phyloP scores from a whole-genome alignment of 2,797 vertebrate genomes.

The Syngnathus rostellatus region DNA sequence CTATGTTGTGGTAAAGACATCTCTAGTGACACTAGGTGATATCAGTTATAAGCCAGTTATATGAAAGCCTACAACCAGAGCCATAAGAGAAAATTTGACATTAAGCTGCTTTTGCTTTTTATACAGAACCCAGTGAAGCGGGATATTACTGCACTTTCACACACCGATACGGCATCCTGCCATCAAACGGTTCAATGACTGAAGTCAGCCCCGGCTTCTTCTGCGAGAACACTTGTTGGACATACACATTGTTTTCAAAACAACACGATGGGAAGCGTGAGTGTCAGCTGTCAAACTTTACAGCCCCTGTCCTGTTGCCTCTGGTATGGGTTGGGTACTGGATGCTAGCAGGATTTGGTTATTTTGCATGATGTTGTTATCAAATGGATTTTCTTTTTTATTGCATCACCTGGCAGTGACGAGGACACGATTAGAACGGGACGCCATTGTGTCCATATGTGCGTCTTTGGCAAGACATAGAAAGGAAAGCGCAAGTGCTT shows the following conservation, averaged over 20 bases:
- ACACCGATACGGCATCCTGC: not conserved
- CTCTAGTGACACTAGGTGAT: not conserved
- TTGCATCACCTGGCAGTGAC: conserved; percentile 31
- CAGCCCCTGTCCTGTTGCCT: not conserved
- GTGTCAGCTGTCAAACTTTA: not conserved
- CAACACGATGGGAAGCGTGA: not conserved
- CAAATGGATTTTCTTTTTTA: conserved; percentile 14
- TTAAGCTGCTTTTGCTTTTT: conserved; percentile 2
- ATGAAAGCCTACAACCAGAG: not conserved
- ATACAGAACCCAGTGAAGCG: conserved; percentile 3
- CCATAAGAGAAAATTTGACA: conserved; percentile 4
- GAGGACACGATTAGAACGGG: conserved; percentile 34
- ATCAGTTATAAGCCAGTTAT: conserved; percentile 1
- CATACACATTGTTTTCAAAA: not conserved
- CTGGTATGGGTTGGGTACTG: not conserved
- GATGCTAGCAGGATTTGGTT: not conserved
- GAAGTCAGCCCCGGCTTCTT: not conserved
- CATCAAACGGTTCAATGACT: conserved; percentile 1
- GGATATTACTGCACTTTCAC: conserved; percentile 3
- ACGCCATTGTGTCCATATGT: conserved; percentile 53
- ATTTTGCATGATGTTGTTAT: conserved; percentile 1
- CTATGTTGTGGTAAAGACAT: not conserved
- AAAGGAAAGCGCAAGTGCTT: conserved; percentile 51
- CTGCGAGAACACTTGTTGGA: not conserved
- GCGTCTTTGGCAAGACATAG: conserved; percentile 47